phyloP scores from a whole-genome alignment of 1,140 invertebrate species.

The Lepidostoma basale region DNA sequence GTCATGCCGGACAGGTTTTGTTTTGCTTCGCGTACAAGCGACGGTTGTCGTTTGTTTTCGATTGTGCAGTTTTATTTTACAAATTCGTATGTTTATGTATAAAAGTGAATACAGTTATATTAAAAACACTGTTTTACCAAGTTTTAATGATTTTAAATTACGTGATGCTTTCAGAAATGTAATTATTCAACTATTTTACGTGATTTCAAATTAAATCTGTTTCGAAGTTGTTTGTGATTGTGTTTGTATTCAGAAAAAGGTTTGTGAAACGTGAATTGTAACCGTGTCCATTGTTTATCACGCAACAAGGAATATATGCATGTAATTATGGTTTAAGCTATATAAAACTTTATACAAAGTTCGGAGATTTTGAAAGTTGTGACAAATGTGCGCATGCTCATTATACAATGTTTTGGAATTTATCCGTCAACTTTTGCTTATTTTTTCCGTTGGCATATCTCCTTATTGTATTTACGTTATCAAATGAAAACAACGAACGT shows the following conservation, averaged over 20 bases:
- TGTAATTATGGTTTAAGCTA: not conserved
- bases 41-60: slow-evolving; percentile 1
- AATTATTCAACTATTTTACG: not conserved
- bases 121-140: not conserved
- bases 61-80: not conserved
- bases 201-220: slow-evolving; percentile 3
- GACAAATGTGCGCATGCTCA: not conserved
- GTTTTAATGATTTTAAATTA: not conserved
- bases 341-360: not conserved
- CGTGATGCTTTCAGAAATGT: not conserved
- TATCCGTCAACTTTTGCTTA: not conserved
- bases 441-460: no score
- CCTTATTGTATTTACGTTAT: no score
- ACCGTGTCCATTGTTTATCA: not conserved
- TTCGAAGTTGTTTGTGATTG: slow-evolving; percentile 18
- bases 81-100: slow-evolving; percentile 6
- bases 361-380: not conserved
- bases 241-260: slow-evolving; percentile 5
- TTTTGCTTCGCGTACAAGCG: slow-evolving; percentile 10
- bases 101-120: slow-evolving; percentile 8
- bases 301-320: not conserved
- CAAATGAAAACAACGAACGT: no score
- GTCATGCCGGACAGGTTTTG: slow-evolving; percentile 23
- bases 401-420: not conserved
- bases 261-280: slow-evolving; percentile 6